Base-by-base conservation (phyloP, 2,888 invertebrate species). In the Sturmia bella region DNA sequence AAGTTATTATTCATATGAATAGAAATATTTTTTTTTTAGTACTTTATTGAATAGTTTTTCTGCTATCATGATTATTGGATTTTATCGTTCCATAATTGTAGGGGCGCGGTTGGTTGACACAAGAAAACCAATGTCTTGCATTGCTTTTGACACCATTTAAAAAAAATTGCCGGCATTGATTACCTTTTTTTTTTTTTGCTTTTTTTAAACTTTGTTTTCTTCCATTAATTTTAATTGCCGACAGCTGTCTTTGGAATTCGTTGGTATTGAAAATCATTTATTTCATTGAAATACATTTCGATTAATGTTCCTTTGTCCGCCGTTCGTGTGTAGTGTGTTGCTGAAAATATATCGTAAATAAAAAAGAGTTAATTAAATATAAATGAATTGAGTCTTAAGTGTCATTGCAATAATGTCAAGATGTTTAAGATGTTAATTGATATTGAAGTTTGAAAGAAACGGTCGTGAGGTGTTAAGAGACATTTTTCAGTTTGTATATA, bases 1-100 rank as follows among this genome's bases (percentile, higher is more conserved):
- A 41, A 32, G 32, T 32, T 32, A 1, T 32, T 9, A 27, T 54
- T 54, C 15, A 32, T 27, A 84, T 86, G 84, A 84, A 81, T 84
- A 88, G 88, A 87, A 87, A 86, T 86, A 45, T 5, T 32, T 15
- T 17, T 84, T 85, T 86, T 85, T n/a, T n/a, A n/a, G n/a, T 87
- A 87, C 88, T 89, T 88, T 89, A 86, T 85, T 89, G 86, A 87
- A 88, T 78, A 32, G 39, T 61, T 75, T 32, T 74, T 68, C 50
- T 64, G 39, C 24, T 66, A 70, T 73, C 43, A 68, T 73, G 52
- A 68, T 66, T 79, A 64, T 66, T 66, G 64, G 43, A 66, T 78
- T 45, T 78, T 79, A 73, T 79, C 59, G 57, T 61, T 77, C 72
- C 66, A 73, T 79, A 68, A 66, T 79, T 79, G 52, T 45, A 59